phyloP scores from a whole-genome alignment of 1,140 invertebrate species.

The Apis mellifera region Amel_HAv3.1 CM009939.2:9697001-9697500 shows the following conservation, averaged over 20 bases:
- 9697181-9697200: background rate
- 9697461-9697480: background rate
- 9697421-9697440: background rate
- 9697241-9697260: background rate
- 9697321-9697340: conserved; percentile 60
- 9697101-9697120: conserved; percentile 57
- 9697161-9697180: conserved; percentile 40
- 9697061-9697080: conserved; percentile 74
- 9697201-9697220: background rate
- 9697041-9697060: conserved; percentile 79
- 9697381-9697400: conserved; percentile 54
- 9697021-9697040: conserved; percentile 77
- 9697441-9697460: background rate
- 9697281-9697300: conserved; percentile 34
- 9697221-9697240: conserved; percentile 11
- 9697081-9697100: conserved; percentile 65
- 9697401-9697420: conserved; percentile 40
- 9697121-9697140: conserved; percentile 68
- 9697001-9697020: conserved; percentile 76
- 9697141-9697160: conserved; percentile 52
- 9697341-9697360: conserved; percentile 61
- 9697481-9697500: background rate
- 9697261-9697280: conserved; percentile 25
- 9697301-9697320: conserved; percentile 39
- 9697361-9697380: conserved; percentile 56